These are phyloP conservation scores for Erpetoichthys calabaricus DNA, from an alignment of 2,797 vertebrate genomes.

Conservation along the genomic window DNA sequence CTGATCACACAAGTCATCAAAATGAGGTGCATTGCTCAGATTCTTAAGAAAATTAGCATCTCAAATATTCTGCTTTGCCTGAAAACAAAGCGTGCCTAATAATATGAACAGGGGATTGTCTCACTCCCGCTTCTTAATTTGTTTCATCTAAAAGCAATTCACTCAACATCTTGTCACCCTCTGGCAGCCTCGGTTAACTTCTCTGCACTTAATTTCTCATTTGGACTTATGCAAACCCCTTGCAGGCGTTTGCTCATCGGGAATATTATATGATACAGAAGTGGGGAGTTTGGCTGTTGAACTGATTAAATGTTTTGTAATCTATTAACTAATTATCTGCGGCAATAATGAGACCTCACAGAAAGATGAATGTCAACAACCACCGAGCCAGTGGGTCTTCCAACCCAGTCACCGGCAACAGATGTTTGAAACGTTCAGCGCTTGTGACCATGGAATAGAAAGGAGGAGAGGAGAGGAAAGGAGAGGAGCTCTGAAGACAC, in stretches of 20 bases:
- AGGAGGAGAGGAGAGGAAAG: too few species aligned
- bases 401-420: too few species aligned
- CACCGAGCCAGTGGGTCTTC: too few species aligned
- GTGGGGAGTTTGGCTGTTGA: conserved; percentile 2
- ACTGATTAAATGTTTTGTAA: conserved; percentile 7
- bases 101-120: conserved; percentile 48
- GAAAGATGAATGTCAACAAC: too few species aligned
- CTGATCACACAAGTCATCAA: conserved; percentile 29
- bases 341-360: conserved; percentile 2
- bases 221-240: conserved; percentile 29
- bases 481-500: too few species aligned
- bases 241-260: not conserved
- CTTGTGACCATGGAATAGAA: too few species aligned
- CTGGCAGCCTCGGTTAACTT: conserved; percentile 48
- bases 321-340: conserved; percentile 9
- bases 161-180: conserved; percentile 51
- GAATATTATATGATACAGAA: not conserved
- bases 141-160: conserved; percentile 55
- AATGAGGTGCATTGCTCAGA: conserved; percentile 36
- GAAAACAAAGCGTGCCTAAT: conserved; percentile 49
- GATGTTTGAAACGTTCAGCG: too few species aligned
- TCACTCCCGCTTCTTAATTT: conserved; percentile 44
- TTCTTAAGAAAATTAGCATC: conserved; percentile 39
- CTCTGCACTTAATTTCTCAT: conserved; percentile 48
- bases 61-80: conserved; percentile 39